These are phyloP conservation scores for Cyprinodon brontotheroides DNA, from an alignment of 2,113 vertebrate genomes.

Conservation along the genomic window DNA sequence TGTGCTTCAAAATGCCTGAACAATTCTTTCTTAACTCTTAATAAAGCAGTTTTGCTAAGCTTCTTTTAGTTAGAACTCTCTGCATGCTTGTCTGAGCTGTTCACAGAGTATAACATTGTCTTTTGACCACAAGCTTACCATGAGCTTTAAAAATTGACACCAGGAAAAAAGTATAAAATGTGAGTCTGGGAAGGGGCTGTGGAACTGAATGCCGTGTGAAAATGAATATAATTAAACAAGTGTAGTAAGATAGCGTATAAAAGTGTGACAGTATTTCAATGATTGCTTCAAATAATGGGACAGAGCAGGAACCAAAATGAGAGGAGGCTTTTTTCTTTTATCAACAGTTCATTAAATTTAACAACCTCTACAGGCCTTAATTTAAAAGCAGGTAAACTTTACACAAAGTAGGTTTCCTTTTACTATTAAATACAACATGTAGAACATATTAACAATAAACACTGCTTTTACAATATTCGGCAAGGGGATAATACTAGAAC, in stretches of 20 bases:
- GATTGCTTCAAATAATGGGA: constrained; percentile 13
- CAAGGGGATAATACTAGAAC: too few relatives aligned
- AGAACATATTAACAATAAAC: constrained; percentile 6
- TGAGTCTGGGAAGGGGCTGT: neutral
- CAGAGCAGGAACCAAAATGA: constrained; percentile 18
- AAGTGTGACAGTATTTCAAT: constrained; percentile 10
- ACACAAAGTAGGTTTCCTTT: constrained; percentile 11
- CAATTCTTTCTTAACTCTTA: constrained; percentile 29
- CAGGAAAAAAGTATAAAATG: constrained; percentile 9
- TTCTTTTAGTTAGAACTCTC: constrained; percentile 4
- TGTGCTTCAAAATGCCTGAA: constrained; percentile 34
- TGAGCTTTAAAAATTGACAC: neutral
- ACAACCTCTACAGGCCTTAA: constrained; percentile 38
- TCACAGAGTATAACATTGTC: constrained; percentile 25
- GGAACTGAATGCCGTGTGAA: neutral
- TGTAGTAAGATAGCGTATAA: constrained; percentile 6
- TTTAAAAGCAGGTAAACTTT: constrained; percentile 19
- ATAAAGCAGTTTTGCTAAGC: constrained; percentile 35
- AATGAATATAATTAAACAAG: constrained; percentile 7
- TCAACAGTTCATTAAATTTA: constrained; percentile 54
- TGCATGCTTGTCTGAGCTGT: constrained; percentile 26
- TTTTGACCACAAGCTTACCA: constrained; percentile 33
- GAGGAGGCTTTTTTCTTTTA: constrained; percentile 48
- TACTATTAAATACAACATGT: constrained; percentile 6
- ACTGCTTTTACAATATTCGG: neutral